phyloP scores from a whole-genome alignment of 2,113 vertebrate species.

The Isurus oxyrinchus region DNA sequence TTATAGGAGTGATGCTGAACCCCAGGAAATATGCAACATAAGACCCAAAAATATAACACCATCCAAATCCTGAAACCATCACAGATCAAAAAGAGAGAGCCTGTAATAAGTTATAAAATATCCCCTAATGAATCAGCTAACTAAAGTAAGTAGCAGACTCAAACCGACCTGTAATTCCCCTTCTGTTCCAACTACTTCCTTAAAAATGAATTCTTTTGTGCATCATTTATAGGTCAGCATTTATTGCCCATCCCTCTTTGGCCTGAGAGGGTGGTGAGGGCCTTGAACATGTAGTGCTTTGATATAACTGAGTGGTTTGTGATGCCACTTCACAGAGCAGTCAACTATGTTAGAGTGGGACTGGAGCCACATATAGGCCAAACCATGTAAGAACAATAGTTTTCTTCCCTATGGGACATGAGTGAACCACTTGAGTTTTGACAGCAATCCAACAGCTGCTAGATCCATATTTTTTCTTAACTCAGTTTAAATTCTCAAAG shows the following conservation, averaged over 20 bases:
- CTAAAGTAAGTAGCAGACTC: neutral
- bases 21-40: neutral
- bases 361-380: neutral
- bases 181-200: neutral
- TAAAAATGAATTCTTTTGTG: neutral
- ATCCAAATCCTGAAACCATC: neutral
- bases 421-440: neutral
- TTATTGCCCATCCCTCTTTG: neutral
- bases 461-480: neutral
- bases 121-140: neutral
- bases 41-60: neutral
- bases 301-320: neutral
- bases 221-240: neutral
- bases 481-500: neutral
- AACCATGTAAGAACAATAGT: neutral
- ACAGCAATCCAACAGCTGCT: neutral
- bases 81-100: neutral
- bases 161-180: neutral
- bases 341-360: neutral
- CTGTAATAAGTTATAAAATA: neutral
- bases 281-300: neutral
- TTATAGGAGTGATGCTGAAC: neutral
- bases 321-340: neutral
- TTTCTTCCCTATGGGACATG: neutral
- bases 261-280: neutral